These are phyloP conservation scores for Neomonachus schauinslandi DNA, from an alignment of 2,113 vertebrate genomes.

Conservation along the genomic window DNA sequence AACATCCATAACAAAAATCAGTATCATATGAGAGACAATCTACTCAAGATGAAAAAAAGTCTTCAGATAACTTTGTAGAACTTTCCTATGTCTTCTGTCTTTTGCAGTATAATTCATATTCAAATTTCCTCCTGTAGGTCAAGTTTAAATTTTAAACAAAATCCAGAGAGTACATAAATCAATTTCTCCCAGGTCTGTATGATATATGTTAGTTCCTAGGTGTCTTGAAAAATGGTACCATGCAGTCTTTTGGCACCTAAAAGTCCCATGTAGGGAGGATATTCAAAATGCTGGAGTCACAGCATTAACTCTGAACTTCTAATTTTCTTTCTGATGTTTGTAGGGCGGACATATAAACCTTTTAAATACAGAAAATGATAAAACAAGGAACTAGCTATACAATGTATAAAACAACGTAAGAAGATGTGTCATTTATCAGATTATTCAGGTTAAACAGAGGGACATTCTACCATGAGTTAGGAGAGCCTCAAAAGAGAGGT, in stretches of 20 bases:
- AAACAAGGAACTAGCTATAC: not conserved
- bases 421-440: not conserved
- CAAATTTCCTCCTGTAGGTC: not conserved
- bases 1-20: not conserved
- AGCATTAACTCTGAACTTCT: not conserved
- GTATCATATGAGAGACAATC: not conserved
- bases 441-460: not conserved
- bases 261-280: not conserved
- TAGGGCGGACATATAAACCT: not conserved
- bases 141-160: slow-evolving; percentile 24
- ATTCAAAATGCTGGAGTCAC: not conserved
- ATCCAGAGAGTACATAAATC: not conserved
- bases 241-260: not conserved
- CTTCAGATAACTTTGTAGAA: not conserved
- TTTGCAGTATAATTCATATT: not conserved
- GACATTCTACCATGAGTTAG: not conserved
- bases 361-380: not conserved
- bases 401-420: not conserved
- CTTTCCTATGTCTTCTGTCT: not conserved
- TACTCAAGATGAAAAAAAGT: not conserved
- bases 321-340: not conserved
- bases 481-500: not conserved
- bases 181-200: not conserved
- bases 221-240: not conserved
- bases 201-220: not conserved